Evolutionary conservation across 2,888 invertebrate species (phyloP), one percentile per base, ranked within the genome.

Genomic region (Rhodophaea formosa): DNA sequence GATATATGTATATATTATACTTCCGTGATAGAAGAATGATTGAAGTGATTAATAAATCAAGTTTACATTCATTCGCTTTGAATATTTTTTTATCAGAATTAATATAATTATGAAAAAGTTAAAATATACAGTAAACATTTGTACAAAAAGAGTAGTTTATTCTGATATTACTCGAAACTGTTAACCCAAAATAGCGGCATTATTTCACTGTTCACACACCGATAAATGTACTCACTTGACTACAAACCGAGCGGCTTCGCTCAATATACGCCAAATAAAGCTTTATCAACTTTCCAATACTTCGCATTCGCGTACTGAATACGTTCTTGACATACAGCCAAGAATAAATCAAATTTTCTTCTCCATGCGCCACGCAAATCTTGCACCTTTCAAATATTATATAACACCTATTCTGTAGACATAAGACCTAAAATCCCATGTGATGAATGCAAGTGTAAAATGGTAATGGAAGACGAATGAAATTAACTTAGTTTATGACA

Each of bases 241-340:
- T 23, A 61, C 53, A 77, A 74, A 70, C 71, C 67, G 74, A 68
- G 67, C 68, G 67, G 66, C 70, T 68, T 64, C 70, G 77, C 82
- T 83, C 84, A 80, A 83, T 84, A 78, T 77, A 80, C 73, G 72
- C 74, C 82, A 79, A 80, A 82, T 84, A 82, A 80, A 79, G 81
- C 81, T 80, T 82, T 80, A 84, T 84, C 81, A 80, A 78, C 70
- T 67, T 72, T 71, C 74, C 78, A 77, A 85, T 84, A 84, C 80
- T 79, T 78, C 78, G 72, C 75, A 76, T 81, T 79, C 77, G 74
- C 74, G 73, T 74, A 69, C 73, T 74, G 79, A 83, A 83, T 83
- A 82, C 77, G 79, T 76, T 77, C 81, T 86, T 85, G 84, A 84
- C 82, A 79, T 79, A 81, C 73, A 79, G 86, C 85, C 85, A 83